Percentiles rank a stretch among this genome's conserved stretches.
Conservation (phyloP, 2,888 invertebrate species). For the Sipunculus nudus region DNA sequence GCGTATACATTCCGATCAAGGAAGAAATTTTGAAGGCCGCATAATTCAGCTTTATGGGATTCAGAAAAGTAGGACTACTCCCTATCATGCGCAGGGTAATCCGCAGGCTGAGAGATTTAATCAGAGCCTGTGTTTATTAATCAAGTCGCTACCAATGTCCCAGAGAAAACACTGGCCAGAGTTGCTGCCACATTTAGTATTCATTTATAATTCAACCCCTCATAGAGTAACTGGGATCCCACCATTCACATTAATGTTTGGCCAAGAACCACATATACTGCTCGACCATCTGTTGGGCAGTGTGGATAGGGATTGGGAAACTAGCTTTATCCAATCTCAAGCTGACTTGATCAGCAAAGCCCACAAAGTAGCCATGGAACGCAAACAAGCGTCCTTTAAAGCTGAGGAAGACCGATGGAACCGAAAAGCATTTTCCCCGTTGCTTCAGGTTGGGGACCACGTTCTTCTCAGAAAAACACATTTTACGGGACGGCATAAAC, state of each 20-base stretch:
- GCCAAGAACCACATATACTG: not conserved
- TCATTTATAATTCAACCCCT: not conserved
- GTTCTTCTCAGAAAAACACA: no score
- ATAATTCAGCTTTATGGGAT: not conserved
- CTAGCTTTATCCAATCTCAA: not conserved
- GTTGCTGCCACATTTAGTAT: not conserved
- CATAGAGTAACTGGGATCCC: not conserved
- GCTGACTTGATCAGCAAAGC: not conserved
- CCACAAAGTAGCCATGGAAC: not conserved
- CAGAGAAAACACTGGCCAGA: not conserved
- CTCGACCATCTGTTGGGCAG: not conserved
- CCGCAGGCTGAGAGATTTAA: not conserved
- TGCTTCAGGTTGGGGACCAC: no score
- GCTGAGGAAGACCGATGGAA: not conserved
- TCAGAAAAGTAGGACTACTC: not conserved
- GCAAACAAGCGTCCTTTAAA: not conserved
- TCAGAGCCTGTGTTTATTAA: not conserved
- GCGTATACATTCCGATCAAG: no score
- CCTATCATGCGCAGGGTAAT: no score
- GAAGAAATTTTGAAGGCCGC: not conserved
- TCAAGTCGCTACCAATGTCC: not conserved
- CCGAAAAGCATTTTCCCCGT: no score
- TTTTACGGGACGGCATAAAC: no score
- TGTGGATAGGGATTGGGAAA: not conserved
- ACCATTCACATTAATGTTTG: not conserved